Evolutionary conservation across 2,888 invertebrate genomes (phyloP), one percentile per base, ranked within the genome.

Genomic region (Pseudeuparius sepicola): DNA sequence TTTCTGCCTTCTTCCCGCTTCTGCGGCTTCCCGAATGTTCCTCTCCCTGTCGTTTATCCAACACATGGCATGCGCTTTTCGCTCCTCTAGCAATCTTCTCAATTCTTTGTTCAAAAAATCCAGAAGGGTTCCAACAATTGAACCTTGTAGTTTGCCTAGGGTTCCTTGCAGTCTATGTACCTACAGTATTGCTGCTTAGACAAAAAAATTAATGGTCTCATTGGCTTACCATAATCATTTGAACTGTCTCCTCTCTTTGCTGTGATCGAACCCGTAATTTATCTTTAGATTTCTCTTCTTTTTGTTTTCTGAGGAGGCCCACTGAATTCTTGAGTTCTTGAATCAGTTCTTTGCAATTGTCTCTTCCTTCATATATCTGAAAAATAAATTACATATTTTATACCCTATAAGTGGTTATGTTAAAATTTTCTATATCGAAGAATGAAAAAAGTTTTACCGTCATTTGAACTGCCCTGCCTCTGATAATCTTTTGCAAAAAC

Each of bases 41-140:
- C 86, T 70, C 49, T 86, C 81, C 16, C 82, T 67, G 50, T 87
- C 85, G 0, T 85, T 83, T 23, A 88, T 61, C 46, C 88, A 66
- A 14, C 80, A 75, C 54, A 81, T 74, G 1, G 86, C 85, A 49
- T 89, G 87, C 9, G 82, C 75, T 37, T 76, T 70, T 4, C 86
- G 68, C 56, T 89, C 87, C 47, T 85, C 82, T 41, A 79, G 69
- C 2, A 90, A 62, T 7, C 86, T 68, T 7, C 73, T 59, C 43
- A 88, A 64, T 60, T 90, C 89, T 56, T 88, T 81, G 56, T 78
- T 76, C 10, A 90, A 62, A 57, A 76, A 80, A 48, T 77, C 79
- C 40, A 88, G 64, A 15, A 82, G 70, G 5, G 78, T 76, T 0
- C 81, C 75, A 6, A 86, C 69, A 0, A 79, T 74, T 2, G 69